Base-by-base conservation (phyloP, 2,888 invertebrate genomes). In the Ichneumon xanthorius region DNA sequence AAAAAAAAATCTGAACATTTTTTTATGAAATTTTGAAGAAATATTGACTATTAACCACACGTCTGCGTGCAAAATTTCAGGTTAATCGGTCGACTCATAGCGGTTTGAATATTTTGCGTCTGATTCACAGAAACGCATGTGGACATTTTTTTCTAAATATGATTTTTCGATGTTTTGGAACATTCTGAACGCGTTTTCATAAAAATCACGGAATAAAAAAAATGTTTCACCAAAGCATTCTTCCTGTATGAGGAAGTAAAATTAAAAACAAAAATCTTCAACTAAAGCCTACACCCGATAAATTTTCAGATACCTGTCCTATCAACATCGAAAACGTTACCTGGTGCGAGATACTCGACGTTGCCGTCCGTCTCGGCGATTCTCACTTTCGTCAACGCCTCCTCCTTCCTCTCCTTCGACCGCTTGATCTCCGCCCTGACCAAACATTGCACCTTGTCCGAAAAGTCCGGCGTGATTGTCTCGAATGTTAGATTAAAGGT, bases 341-440 rank as follows among this genome's bases (percentile, higher is more conserved):
- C 94, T 61, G 95, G 93, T 37, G 94, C 93, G 80, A 95, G 89
- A 90, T 95, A 95, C 86, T 95, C 94, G 0, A 95, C 95, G 84
- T 94, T 93, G 53, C 93, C 94, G 50, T 94, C 94, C 4, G 94
- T 93, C 26, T 94, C 89, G 1, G 94, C 94, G 4, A 92, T 89
- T 88, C 94, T 94, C 1, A 94, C 90, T 92, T 95, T 95, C 4
- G 94, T 90, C 19, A 93, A 85, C 37, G 91, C 89, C 58, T 93
- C 93, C 22, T 93, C 93, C 77, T 92, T 92, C 19, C 88, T 92
- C 33, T 93, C 93, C 85, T 90, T 92, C 4, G 77, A 72, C 85
- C 90, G 92, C 82, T 91, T 93, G 4, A 92, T 90, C 86, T 95
- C 95, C 84, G 94, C 92, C 84, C 95, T 92, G 22, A 95, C 90